Evolutionary conservation across 2,113 vertebrate species (phyloP).

Genomic region (Lagenorhynchus albirostris): DNA sequence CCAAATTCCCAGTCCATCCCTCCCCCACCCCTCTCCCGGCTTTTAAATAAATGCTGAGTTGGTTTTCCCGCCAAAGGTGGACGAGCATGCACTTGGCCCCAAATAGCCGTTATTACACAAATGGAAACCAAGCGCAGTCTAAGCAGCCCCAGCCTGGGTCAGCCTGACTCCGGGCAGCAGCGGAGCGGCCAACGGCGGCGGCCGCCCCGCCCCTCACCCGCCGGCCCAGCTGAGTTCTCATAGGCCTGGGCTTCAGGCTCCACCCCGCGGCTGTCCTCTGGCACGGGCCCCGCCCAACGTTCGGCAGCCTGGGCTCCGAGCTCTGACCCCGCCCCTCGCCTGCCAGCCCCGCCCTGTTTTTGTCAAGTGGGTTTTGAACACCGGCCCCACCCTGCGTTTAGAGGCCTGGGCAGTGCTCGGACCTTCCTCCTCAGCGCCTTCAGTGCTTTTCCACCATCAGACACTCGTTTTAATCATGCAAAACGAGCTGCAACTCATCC

Average conservation of each 20-base stretch:
- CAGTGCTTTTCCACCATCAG: conserved; percentile 79
- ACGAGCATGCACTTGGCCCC: conserved; percentile 38
- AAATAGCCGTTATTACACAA: conserved; percentile 9
- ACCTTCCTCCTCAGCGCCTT: conserved; percentile 65
- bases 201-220: conserved; percentile 60
- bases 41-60: not conserved
- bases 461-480: conserved; percentile 83
- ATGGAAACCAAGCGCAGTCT: conserved; percentile 67
- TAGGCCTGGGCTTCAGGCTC: not conserved
- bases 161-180: conserved; percentile 69
- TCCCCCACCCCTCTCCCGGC: not conserved
- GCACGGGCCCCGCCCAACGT: not conserved
- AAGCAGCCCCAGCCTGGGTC: not conserved
- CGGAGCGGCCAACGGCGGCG: conserved; percentile 74
- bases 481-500: conserved; percentile 82
- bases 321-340: not conserved
- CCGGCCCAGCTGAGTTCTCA: not conserved
- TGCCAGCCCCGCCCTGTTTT: not conserved
- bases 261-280: not conserved
- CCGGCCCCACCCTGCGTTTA: not conserved
- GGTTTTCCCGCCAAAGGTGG: conserved; percentile 49
- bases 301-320: rapidly evolving
- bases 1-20: not conserved
- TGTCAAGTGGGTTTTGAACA: not conserved
- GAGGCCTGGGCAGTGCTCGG: not conserved